Percentiles rank a stretch among this genome's conserved stretches.
phyloP scores from a whole-genome alignment of 2,888 invertebrate species.

The Melanostoma scalare region DNA sequence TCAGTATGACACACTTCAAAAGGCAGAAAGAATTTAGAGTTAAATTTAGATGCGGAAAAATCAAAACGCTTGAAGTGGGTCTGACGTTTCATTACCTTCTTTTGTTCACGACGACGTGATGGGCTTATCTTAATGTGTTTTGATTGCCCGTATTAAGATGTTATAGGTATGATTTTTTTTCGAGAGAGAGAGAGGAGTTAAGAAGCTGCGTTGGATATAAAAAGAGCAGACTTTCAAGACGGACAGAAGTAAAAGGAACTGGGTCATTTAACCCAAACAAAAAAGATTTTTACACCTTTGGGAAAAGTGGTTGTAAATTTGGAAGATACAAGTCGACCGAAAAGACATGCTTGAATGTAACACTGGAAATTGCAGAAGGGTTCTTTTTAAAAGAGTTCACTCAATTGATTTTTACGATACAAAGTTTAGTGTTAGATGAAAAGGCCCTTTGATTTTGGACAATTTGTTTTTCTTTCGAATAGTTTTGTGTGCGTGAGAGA shows the following conservation, averaged over 20 bases:
- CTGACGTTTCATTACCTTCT: constrained; percentile 1
- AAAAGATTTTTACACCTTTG: background rate
- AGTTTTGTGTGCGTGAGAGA: too few relatives aligned
- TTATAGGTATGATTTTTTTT: constrained; percentile 7
- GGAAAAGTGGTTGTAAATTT: background rate
- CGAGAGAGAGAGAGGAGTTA: constrained; percentile 3
- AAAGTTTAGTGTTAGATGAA: too few relatives aligned
- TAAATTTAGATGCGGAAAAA: background rate
- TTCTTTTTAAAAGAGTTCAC: too few relatives aligned
- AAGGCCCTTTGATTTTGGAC: too few relatives aligned
- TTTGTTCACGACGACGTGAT: background rate
- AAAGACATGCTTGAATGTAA: background rate
- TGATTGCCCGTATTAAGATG: background rate
- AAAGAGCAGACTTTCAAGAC: background rate
- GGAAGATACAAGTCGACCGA: background rate
- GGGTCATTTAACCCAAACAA: background rate
- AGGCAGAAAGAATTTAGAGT: background rate
- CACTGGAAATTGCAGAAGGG: too few relatives aligned
- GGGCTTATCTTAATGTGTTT: constrained; percentile 12
- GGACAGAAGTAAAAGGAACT: background rate
- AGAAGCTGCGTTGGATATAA: background rate
- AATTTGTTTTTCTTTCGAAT: too few relatives aligned
- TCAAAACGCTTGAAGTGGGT: background rate
- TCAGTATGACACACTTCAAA: background rate
- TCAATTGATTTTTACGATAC: too few relatives aligned